These are phyloP conservation scores for Creontiades dilutus DNA, from an alignment of 2,888 invertebrate species.

Conservation along the genomic window DNA sequence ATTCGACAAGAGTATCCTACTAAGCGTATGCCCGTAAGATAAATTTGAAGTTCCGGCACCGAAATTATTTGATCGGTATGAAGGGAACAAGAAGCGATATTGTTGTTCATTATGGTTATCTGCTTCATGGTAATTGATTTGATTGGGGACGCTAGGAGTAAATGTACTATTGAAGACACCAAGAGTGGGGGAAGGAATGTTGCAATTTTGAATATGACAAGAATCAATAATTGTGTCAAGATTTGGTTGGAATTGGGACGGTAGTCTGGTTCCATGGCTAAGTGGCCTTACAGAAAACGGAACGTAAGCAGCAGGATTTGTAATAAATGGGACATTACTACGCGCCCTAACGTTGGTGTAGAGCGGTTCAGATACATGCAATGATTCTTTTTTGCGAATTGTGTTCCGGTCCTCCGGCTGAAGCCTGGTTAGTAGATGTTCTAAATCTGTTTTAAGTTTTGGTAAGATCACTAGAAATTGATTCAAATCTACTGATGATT, in stretches of 20 bases:
- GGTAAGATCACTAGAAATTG: slow-evolving; percentile 20
- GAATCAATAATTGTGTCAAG: not conserved
- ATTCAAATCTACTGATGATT: not conserved
- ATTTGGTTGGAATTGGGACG: not conserved
- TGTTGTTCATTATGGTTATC: not conserved
- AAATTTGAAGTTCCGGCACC: not conserved
- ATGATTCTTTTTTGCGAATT: not conserved
- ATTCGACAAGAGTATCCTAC: not conserved
- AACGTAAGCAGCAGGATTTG: not conserved
- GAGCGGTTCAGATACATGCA: not conserved
- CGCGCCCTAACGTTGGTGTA: not conserved
- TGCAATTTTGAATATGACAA: not conserved
- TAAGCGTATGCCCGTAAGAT: not conserved
- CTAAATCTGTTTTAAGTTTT: slow-evolving; percentile 36
- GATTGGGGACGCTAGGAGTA: not conserved
- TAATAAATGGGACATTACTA: not conserved
- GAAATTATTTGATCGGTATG: not conserved
- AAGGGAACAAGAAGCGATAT: not conserved
- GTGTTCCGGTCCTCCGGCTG: not conserved
- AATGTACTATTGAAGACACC: not conserved
- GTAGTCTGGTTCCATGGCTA: not conserved
- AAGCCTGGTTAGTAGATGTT: not conserved
- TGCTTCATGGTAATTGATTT: not conserved
- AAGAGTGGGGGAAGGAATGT: not conserved
- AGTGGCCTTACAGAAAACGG: not conserved